Conservation (phyloP, 2,113 vertebrate genomes). For the Festucalex cinctus region DNA sequence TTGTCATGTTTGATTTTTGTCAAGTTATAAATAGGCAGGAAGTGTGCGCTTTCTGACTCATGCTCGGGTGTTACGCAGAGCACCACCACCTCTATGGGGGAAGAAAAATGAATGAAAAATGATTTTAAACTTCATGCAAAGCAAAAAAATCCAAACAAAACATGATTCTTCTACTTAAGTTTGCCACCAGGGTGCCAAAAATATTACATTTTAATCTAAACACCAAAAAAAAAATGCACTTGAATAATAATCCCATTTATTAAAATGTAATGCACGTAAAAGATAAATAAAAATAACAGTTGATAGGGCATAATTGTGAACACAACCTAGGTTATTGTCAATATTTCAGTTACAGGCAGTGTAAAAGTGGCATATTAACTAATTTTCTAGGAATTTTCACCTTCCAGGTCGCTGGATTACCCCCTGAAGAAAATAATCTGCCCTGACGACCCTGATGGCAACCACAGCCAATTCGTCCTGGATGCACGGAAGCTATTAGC, state of each 20-base stretch:
- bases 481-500: constrained; percentile 22
- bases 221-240: no score
- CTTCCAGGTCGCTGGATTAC: background rate
- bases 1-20: background rate
- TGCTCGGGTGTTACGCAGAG: background rate
- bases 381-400: no score
- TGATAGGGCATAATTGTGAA: no score
- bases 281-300: no score
- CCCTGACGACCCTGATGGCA: constrained; percentile 6
- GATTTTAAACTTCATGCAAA: background rate
- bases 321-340: no score
- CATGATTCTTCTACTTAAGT: no score
- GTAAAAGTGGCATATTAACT: no score
- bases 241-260: no score
- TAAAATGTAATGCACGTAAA: no score
- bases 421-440: constrained; percentile 28
- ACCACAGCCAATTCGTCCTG: background rate
- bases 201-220: no score
- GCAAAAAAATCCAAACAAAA: background rate
- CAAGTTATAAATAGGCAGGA: background rate
- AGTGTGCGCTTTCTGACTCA: background rate
- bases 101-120: background rate
- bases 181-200: no score
- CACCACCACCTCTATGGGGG: background rate
- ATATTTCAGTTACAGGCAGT: no score